phyloP scores from a whole-genome alignment of 2,888 invertebrate species.

The Drosophila anomalipes region DNA sequence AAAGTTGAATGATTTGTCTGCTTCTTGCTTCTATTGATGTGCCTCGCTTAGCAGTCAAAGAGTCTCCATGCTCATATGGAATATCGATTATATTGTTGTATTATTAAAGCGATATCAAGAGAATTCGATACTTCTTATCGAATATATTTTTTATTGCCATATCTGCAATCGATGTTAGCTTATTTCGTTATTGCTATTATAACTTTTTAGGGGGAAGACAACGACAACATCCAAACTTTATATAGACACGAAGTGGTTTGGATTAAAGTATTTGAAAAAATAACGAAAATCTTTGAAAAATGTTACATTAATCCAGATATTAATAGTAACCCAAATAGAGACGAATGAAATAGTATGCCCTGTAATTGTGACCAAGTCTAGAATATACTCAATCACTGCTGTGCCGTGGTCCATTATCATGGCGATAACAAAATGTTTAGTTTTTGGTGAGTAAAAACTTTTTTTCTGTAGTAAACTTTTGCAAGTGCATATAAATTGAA shows the following conservation, averaged over 20 bases:
- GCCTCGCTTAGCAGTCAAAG: too few species aligned
- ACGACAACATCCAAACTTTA: neutral
- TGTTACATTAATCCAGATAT: too few species aligned
- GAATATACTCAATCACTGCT: conserved; percentile 47
- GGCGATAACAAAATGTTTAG: conserved; percentile 78
- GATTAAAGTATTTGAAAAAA: neutral
- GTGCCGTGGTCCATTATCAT: conserved; percentile 67
- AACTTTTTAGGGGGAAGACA: neutral
- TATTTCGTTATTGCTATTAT: neutral
- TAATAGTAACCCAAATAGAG: neutral
- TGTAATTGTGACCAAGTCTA: neutral
- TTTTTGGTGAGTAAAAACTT: conserved; percentile 70
- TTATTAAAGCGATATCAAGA: neutral
- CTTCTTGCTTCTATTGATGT: neutral
- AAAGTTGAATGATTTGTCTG: neutral
- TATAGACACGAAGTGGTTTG: neutral
- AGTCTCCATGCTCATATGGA: neutral
- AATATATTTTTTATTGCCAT: neutral
- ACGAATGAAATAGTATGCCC: neutral
- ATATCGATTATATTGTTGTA: neutral
- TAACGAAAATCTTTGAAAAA: neutral
- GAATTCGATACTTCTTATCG: neutral
- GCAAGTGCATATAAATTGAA: conserved; percentile 77
- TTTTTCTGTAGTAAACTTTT: conserved; percentile 72
- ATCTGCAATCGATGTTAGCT: neutral